Percentiles rank a stretch among this genome's conserved stretches.
Conservation (phyloP, 2,797 vertebrate species). For the Triplophysa yarkandensis region DNA sequence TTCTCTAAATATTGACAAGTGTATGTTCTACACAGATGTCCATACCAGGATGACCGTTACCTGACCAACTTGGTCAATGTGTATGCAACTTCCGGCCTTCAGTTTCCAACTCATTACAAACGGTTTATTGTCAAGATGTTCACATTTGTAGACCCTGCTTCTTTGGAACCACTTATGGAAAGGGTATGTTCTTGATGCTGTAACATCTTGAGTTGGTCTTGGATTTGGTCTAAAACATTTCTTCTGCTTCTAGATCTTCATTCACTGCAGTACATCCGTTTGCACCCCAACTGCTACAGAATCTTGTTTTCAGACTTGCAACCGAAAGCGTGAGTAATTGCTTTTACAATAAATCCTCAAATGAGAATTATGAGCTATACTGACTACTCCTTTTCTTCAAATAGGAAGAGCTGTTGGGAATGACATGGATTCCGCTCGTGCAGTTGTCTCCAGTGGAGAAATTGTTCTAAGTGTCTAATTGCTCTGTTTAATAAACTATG, state of each 20-base stretch:
- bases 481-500: neutral
- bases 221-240: neutral
- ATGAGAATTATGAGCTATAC: neutral
- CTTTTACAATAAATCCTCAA: neutral
- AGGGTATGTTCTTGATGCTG: neutral
- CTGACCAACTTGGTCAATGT: conserved; percentile 58
- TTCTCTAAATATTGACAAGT: too few relatives aligned
- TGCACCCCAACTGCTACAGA: conserved; percentile 56
- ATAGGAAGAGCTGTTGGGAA: conserved; percentile 62
- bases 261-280: conserved; percentile 69
- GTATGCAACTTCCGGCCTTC: conserved; percentile 49
- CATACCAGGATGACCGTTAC: conserved; percentile 67
- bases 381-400: neutral
- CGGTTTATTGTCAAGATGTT: conserved; percentile 75
- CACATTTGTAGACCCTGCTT: conserved; percentile 63
- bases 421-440: neutral
- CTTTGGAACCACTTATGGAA: conserved; percentile 46
- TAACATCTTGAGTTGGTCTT: fast-evolving
- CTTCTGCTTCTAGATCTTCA: conserved; percentile 61
- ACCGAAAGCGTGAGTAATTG: conserved; percentile 65
- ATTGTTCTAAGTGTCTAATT: conserved; percentile 38
- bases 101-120: conserved; percentile 64
- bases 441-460: conserved; percentile 61
- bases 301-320: conserved; percentile 65
- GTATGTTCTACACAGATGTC: conserved; percentile 61